These are phyloP conservation scores for Sinosuthora webbiana DNA, from an alignment of 2,113 vertebrate genomes.

Conservation along the genomic window DNA sequence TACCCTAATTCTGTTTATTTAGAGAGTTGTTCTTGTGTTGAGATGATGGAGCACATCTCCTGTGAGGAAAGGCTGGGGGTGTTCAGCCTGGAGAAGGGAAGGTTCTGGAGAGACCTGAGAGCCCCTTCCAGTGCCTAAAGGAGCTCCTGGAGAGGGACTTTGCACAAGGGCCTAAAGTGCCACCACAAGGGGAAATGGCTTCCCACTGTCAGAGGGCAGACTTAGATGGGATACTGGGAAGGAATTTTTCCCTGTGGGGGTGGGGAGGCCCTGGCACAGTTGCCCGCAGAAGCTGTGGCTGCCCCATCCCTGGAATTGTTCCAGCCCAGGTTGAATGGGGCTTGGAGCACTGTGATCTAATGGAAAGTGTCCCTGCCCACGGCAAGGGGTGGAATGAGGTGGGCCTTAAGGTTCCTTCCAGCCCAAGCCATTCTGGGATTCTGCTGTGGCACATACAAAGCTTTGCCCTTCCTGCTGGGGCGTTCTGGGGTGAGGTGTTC, in stretches of 20 bases:
- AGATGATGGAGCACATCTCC: fast-evolving
- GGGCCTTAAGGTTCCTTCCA: neutral
- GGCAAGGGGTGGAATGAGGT: neutral
- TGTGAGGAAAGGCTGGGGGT: neutral
- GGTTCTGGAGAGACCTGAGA: neutral
- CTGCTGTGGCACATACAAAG: fast-evolving
- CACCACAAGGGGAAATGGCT: neutral
- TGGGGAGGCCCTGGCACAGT: fast-evolving
- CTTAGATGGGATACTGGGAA: neutral
- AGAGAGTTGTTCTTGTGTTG: neutral
- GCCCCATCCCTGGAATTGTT: neutral
- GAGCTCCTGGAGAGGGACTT: neutral
- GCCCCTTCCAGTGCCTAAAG: neutral
- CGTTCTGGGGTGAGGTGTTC: neutral
- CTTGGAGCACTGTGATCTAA: fast-evolving
- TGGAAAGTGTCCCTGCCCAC: neutral
- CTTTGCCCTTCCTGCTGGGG: neutral
- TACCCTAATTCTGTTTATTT: neutral
- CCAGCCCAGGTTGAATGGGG: fast-evolving
- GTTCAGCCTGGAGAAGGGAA: neutral
- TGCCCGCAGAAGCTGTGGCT: neutral
- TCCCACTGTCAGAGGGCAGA: neutral
- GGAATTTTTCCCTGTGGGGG: fast-evolving
- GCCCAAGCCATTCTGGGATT: neutral
- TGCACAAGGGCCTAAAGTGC: fast-evolving